Conservation (phyloP, 1,140 invertebrate genomes). For the Penaeus indicus region DNA sequence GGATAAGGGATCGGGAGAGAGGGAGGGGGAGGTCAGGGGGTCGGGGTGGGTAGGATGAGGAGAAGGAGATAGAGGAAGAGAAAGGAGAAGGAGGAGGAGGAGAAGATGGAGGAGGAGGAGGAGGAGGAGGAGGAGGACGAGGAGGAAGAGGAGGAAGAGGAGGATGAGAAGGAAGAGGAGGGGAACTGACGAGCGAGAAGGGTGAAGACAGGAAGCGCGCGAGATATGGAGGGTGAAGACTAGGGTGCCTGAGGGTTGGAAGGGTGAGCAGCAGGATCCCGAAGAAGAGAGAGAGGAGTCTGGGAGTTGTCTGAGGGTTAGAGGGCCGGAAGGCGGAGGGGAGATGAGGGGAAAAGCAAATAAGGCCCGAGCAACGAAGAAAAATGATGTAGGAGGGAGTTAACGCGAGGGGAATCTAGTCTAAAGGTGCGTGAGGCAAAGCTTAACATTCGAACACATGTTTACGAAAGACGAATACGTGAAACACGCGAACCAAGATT, state of each 20-base stretch:
- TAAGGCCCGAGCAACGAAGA: not conserved
- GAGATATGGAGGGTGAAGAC: no score
- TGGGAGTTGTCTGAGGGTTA: not conserved
- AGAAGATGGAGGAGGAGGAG: constrained; percentile 7
- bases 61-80: constrained; percentile 18
- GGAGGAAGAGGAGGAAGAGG: not conserved
- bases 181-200: not conserved
- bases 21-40: no score
- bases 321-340: not conserved
- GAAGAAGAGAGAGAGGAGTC: not conserved
- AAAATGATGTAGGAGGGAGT: no score
- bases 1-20: no score
- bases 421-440: no score
- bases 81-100: constrained; percentile 28
- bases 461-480: no score
- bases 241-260: no score
- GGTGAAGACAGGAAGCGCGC: not conserved
- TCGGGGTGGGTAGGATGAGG: no score
- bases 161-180: not conserved
- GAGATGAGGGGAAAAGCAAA: not conserved
- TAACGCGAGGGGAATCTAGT: no score
- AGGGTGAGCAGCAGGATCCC: no score
- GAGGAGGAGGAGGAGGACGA: not conserved
- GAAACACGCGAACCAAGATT: no score
- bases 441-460: no score